Evolutionary conservation across 2,888 invertebrate species (phyloP).

Genomic region (Phyllotreta striolata): DNA sequence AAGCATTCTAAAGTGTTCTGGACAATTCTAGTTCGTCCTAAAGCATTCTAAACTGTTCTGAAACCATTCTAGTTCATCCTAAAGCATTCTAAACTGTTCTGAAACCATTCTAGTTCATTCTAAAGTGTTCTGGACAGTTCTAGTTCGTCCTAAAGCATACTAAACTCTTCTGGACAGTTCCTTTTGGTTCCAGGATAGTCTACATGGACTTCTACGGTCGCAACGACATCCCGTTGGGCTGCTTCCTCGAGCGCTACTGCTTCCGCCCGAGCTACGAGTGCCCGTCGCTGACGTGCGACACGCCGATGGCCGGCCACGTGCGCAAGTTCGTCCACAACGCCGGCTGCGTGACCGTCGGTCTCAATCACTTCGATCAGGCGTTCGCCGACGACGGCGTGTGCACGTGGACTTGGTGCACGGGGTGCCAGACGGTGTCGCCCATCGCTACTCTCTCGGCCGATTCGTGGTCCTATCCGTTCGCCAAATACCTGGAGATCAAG

Average conservation of each 20-base stretch:
- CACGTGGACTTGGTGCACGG: slow-evolving; percentile 86
- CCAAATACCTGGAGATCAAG: slow-evolving; percentile 87
- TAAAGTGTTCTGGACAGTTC: slow-evolving; percentile 1
- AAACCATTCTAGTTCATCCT: too few relatives aligned
- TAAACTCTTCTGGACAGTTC: too few relatives aligned
- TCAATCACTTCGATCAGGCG: slow-evolving; percentile 67
- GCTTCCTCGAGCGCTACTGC: slow-evolving; percentile 92
- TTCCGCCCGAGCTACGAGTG: slow-evolving; percentile 87
- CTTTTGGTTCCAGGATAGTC: slow-evolving; percentile 70
- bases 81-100: too few relatives aligned
- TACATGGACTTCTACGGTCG: slow-evolving; percentile 95
- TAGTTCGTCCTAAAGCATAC: not conserved
- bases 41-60: too few relatives aligned
- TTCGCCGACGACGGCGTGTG: slow-evolving; percentile 68
- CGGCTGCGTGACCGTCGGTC: slow-evolving; percentile 83
- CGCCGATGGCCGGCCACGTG: slow-evolving; percentile 87
- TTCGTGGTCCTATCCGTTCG: slow-evolving; percentile 86
- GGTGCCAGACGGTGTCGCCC: slow-evolving; percentile 73
- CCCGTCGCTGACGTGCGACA: slow-evolving; percentile 78
- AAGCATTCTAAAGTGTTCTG: too few relatives aligned
- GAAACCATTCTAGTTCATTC: not conserved
- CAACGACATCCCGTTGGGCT: slow-evolving; percentile 94
- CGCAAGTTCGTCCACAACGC: slow-evolving; percentile 90
- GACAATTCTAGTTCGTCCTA: not conserved
- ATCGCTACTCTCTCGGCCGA: slow-evolving; percentile 79